A percentile compares a stretch with the other conserved stretches of the same genome.
These are phyloP conservation scores for Gallinago solitaria DNA, from an alignment of 2,797 vertebrate species.

Conservation along the genomic window DNA sequence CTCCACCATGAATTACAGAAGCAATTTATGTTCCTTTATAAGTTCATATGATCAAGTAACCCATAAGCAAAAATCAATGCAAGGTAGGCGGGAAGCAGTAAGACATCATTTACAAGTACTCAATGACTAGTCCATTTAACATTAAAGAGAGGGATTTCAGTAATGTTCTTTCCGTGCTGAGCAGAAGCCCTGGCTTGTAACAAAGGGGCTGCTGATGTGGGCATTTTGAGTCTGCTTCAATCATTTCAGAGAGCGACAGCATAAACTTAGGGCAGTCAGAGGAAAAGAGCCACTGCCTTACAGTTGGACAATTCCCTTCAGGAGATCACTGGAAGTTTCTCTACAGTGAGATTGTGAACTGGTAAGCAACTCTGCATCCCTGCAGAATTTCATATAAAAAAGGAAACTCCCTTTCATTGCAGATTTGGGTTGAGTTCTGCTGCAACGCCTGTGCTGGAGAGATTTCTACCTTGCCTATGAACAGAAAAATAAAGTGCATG, in stretches of 20 bases:
- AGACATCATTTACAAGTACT: background rate
- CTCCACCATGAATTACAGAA: background rate
- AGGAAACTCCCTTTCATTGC: background rate
- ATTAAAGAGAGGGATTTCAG: slow-evolving; percentile 25
- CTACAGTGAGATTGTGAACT: background rate
- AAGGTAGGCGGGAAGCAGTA: background rate
- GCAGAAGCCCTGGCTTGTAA: background rate
- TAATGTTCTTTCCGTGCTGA: background rate
- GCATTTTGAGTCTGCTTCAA: background rate
- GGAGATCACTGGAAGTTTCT: background rate
- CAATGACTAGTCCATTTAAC: background rate
- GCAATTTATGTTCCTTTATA: slow-evolving; percentile 3
- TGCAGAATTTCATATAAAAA: background rate
- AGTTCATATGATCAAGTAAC: slow-evolving; percentile 43
- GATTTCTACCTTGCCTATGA: background rate
- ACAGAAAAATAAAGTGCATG: background rate
- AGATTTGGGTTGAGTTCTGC: background rate
- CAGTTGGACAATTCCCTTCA: background rate
- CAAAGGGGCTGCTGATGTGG: slow-evolving; percentile 20
- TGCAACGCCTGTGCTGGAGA: background rate
- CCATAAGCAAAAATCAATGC: slow-evolving; percentile 39
- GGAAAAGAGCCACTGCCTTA: background rate
- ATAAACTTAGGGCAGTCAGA: background rate
- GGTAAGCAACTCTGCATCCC: background rate
- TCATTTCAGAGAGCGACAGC: background rate